Evolutionary conservation across 2,797 vertebrate genomes (phyloP), one percentile per base, ranked within the genome.

Genomic region (Muraenolepis orangiensis): DNA sequence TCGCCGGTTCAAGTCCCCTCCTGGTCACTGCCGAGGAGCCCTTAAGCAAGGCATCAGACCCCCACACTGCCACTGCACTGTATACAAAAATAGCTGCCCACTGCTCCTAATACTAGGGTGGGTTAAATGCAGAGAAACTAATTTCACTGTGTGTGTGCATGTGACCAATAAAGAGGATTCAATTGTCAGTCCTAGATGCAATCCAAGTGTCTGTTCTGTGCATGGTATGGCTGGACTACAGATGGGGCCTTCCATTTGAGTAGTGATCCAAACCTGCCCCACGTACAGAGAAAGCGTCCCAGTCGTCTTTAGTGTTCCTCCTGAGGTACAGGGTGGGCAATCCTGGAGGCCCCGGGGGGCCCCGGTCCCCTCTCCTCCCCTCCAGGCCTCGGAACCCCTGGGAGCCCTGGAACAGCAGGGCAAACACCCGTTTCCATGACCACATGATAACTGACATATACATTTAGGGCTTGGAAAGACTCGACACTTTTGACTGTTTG

Each of bases 271-370:
- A 40, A 40, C 28, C n/a, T 74, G 30, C 85, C 90, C 85, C 85
- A 29, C 66, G 13, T 67, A 95, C 95, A 66, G 20, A 91, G 80
- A 95, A 94, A 0, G 46, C 80, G 31, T 82, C 81, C 95, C 93
- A 94, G 75, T 95, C 94, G 66, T 95, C 94, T 57, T 81, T 81
- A 30, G 94, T 89, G 90, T 95, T 95, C 79, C 91, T 93, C 93
- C 94, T 94, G 29, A 94, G 91, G 75, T 94, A 79, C 0, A 96
- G 71, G 20, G 86, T 87, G 20, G 94, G 95, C 66, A 94, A 82
- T 34, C 95, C 95, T 0, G 93, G 91, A 36, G 85, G 87, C 40
- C 95, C 95, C 0, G 73, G 84, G 18, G 87, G 88, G 0, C 95
- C 95, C 0, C 90, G 91, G 3, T 90, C 86, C 0, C 95, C 95